These are phyloP conservation scores for Rhinatrema bivittatum DNA, from an alignment of 2,797 vertebrate species.

Conservation along the genomic window DNA sequence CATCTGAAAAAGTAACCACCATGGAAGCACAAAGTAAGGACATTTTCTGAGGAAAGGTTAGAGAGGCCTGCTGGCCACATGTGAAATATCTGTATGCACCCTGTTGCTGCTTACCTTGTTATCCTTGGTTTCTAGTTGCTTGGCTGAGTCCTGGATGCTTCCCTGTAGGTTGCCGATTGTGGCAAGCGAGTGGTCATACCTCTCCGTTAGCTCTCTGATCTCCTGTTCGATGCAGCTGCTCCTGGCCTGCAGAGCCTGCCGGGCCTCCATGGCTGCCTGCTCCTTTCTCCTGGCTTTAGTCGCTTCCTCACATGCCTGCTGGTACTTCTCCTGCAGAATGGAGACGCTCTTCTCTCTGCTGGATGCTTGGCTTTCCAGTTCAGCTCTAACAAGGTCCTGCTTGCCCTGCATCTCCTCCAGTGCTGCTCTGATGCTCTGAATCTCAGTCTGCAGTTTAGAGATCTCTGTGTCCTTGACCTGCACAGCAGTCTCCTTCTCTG, in stretches of 20 bases:
- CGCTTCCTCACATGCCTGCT: conserved; percentile 59
- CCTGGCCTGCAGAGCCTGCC: conserved; percentile 63
- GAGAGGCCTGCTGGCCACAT: too few relatives aligned
- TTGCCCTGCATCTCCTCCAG: conserved; percentile 58
- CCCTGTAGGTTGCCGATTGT: conserved; percentile 83
- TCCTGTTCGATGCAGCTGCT: conserved; percentile 75
- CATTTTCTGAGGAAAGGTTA: too few relatives aligned
- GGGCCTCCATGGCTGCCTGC: conserved; percentile 55
- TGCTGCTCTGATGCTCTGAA: conserved; percentile 60
- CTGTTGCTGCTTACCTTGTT: conserved; percentile 80
- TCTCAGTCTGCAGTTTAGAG: conserved; percentile 63
- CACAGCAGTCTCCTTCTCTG: conserved; percentile 68
- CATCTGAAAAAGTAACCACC: too few relatives aligned
- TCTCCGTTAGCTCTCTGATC: conserved; percentile 78
- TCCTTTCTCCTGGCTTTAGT: conserved; percentile 56
- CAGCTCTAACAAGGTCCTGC: conserved; percentile 55
- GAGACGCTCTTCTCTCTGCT: neutral
- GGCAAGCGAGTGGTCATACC: conserved; percentile 74
- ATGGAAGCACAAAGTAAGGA: too few relatives aligned
- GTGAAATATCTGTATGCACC: too few relatives aligned
- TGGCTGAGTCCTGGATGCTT: conserved; percentile 81
- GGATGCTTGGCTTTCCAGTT: conserved; percentile 45
- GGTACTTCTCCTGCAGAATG: conserved; percentile 31
- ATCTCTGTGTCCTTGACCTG: conserved; percentile 56
- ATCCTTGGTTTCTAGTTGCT: conserved; percentile 90